These are phyloP conservation scores for Agrilus biguttatus DNA, from an alignment of 2,888 invertebrate genomes.

Conservation along the genomic window DNA sequence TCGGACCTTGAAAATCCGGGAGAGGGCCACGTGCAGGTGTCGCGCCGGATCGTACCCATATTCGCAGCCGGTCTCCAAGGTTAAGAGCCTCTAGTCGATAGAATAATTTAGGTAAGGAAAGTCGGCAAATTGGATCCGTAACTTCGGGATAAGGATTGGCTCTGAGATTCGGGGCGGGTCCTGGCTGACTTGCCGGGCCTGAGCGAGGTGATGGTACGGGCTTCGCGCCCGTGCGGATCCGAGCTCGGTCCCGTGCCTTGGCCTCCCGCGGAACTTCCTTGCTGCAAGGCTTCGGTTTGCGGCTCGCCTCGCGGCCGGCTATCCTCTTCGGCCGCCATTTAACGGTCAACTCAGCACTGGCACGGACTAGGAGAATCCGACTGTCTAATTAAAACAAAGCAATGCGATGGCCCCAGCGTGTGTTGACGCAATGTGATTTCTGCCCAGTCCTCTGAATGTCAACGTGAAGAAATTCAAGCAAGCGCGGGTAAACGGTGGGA, in stretches of 20 bases:
- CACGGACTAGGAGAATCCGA: conserved; percentile 39
- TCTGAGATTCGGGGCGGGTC: no score
- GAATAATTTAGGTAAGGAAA: conserved; percentile 37
- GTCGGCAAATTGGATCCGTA: conserved; percentile 45
- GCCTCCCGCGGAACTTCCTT: conserved; percentile 26
- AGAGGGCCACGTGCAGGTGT: conserved; percentile 20
- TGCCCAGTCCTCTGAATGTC: conserved; percentile 52
- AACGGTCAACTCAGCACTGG: conserved; percentile 41
- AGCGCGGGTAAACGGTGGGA: conserved; percentile 47
- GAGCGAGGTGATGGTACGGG: no score
- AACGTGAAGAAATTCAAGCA: conserved; percentile 50
- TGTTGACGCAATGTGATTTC: conserved; percentile 54
- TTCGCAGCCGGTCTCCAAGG: conserved; percentile 66
- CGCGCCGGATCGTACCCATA: conserved; percentile 45
- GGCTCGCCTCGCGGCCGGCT: conserved; percentile 10
- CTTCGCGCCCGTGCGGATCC: conserved; percentile 31
- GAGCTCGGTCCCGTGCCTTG: conserved; percentile 32
- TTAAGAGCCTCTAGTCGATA: conserved; percentile 50
- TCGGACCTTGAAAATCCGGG: conserved; percentile 29
- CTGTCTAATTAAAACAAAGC: conserved; percentile 56
- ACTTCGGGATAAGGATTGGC: no score
- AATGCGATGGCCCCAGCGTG: conserved; percentile 49
- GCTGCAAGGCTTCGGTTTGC: conserved; percentile 11
- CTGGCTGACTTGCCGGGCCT: no score
- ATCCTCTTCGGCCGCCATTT: conserved; percentile 26